These are phyloP conservation scores for Glaucopsyche alexis DNA, from an alignment of 2,888 invertebrate genomes.

Conservation along the genomic window DNA sequence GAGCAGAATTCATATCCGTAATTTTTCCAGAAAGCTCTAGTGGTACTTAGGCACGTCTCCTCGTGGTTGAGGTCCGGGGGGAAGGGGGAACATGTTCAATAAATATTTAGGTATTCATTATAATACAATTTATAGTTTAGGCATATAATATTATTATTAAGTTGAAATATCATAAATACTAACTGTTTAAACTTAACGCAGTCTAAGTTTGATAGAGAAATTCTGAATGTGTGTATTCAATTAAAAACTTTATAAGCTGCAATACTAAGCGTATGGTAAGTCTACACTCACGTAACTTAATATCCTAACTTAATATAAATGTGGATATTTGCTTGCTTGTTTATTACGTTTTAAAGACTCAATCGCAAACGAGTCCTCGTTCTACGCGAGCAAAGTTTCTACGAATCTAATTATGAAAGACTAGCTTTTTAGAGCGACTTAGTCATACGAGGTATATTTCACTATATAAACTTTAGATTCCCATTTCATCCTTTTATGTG, in stretches of 20 bases:
- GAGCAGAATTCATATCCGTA: neutral
- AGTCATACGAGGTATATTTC: too few relatives aligned
- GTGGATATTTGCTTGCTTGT: neutral
- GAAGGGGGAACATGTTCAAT: too few relatives aligned
- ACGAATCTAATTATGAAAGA: too few relatives aligned
- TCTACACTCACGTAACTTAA: neutral
- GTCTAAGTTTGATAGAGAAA: neutral
- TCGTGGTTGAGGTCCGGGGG: neutral
- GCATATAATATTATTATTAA: too few relatives aligned
- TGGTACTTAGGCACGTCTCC: neutral
- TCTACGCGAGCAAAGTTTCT: too few relatives aligned
- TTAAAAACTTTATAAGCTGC: constrained; percentile 1
- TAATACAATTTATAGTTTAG: too few relatives aligned
- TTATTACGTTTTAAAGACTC: too few relatives aligned
- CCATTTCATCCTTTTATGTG: too few relatives aligned
- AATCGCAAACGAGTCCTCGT: too few relatives aligned
- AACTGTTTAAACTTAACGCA: neutral
- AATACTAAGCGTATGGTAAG: neutral
- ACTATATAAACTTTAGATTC: too few relatives aligned
- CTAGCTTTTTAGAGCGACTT: too few relatives aligned
- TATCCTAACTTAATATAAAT: neutral
- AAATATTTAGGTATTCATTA: too few relatives aligned
- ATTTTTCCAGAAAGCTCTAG: neutral
- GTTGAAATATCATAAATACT: neutral
- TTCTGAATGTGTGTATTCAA: neutral